Base-by-base conservation (phyloP, 1,140 invertebrate genomes). In the Drosophila sproati region DNA sequence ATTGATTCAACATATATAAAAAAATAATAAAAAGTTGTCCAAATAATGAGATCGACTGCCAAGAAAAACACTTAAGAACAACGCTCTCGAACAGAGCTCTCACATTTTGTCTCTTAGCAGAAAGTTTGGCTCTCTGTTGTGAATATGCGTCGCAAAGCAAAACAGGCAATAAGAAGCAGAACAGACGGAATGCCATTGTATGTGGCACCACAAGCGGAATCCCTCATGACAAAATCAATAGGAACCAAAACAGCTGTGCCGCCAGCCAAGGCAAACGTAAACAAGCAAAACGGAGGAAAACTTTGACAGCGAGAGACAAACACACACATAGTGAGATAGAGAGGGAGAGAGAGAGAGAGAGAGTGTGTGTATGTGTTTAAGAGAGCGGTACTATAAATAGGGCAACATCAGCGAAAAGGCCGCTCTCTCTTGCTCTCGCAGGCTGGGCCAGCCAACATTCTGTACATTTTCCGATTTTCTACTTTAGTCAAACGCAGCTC, bases 401-500 rank as follows among this genome's bases (percentile, higher is more conserved):
- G 62, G 59, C 74, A 66, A 29, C 50, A 7, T 37, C 28, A 64
- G 32, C 31, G 28, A 47, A 60, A 56, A 35, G 62, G 51, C 34
- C 39, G 7, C 39, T 4, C 52, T 43, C 45, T 2, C 39, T 54
- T 12, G 20, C 31, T 41, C 32, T 29, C 7, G 7, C 37, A 12
- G 59, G 51, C 47, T 37, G 10, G 12, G 20, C 52, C 35, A 41
- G 60, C 51, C 51, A 32, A 37, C 43, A 47, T 51, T 61, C n/a
- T 32, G 50, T 35, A 34, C 51, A 64, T 63, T 45, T 66, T 69
- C 61, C 37, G 45, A 72, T 79, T 77, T 80, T 79, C 32, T 66
- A 56, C 67, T 80, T 91, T 71, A 91, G 88, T 91, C 74, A 68
- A 52, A 78, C 88, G 88, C 88, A 91, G 88, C 88, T 91, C 89